phyloP scores from a whole-genome alignment of 2,888 invertebrate genomes.

The Sclerodermus sp. region DNA sequence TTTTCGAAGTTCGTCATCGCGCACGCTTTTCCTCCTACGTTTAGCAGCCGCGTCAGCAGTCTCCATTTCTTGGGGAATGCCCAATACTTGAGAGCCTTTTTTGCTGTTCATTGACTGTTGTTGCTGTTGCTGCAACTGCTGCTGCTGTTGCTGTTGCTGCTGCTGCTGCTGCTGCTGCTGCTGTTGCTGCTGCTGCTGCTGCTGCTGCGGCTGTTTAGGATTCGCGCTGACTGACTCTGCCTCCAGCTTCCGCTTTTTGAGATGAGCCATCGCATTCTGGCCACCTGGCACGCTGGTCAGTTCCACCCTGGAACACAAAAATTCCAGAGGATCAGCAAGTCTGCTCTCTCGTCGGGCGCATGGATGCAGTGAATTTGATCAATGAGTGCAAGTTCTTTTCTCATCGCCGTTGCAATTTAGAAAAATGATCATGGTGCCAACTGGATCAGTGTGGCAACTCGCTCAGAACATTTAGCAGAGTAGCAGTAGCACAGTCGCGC shows the following conservation, averaged over 20 bases:
- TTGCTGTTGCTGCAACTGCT: conserved; percentile 10
- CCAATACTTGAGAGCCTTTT: conserved; percentile 51
- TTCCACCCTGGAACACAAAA: conserved; percentile 59
- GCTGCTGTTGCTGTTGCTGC: neutral
- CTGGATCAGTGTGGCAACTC: too few species aligned
- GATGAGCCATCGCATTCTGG: conserved; percentile 65
- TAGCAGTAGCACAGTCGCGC: too few species aligned
- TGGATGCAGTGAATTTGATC: conserved; percentile 26
- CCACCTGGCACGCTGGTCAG: conserved; percentile 61
- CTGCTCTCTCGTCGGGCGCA: conserved; percentile 26
- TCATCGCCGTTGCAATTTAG: conserved; percentile 21
- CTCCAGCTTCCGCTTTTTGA: conserved; percentile 73
- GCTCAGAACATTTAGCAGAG: too few species aligned
- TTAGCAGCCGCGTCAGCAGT: conserved; percentile 59
- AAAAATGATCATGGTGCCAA: too few species aligned
- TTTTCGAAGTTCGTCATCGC: conserved; percentile 49
- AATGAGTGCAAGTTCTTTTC: conserved; percentile 24
- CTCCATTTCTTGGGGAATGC: conserved; percentile 57
- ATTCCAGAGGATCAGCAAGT: conserved; percentile 52
- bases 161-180: conserved; percentile 12
- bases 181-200: conserved; percentile 26
- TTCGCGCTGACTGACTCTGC: conserved; percentile 56
- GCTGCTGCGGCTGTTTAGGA: conserved; percentile 42
- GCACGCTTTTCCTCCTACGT: conserved; percentile 59
- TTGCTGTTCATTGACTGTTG: conserved; percentile 37